Evolutionary conservation across 2,888 invertebrate species (phyloP).

Genomic region (Priocnemis perturbator): DNA sequence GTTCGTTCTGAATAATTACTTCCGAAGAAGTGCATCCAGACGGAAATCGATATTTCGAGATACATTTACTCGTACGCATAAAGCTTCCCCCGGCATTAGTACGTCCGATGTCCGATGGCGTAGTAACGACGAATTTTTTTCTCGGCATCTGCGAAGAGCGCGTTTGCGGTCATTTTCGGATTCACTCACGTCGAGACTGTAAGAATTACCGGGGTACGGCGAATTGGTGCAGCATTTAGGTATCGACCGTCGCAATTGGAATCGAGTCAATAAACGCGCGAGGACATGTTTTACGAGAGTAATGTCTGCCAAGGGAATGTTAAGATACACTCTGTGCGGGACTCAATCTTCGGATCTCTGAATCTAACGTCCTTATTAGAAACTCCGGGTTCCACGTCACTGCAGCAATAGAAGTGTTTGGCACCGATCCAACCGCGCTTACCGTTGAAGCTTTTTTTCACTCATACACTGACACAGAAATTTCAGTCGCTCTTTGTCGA

Average conservation of each 20-base stretch:
- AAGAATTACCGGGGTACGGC: no score
- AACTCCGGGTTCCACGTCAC: conserved; percentile 35
- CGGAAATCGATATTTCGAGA: not conserved
- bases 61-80: no score
- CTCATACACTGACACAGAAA: conserved; percentile 32
- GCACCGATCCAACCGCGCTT: conserved; percentile 40
- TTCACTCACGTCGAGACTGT: no score
- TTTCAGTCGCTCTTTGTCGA: conserved; percentile 19
- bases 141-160: conserved; percentile 42
- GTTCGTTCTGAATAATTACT: not conserved
- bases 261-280: conserved; percentile 18
- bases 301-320: not conserved
- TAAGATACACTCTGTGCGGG: not conserved
- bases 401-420: conserved; percentile 38
- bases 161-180: conserved; percentile 22
- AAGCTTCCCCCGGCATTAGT: conserved; percentile 16
- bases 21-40: not conserved
- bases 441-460: conserved; percentile 23
- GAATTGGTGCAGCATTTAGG: not conserved
- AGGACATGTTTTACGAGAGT: conserved; percentile 18
- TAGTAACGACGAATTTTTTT: conserved; percentile 36
- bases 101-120: conserved; percentile 37
- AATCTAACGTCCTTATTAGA: conserved; percentile 32
- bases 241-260: not conserved
- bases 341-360: not conserved